These are phyloP conservation scores for Monomorium pharaonis DNA, from an alignment of 1,140 invertebrate species.

Conservation along the genomic window DNA sequence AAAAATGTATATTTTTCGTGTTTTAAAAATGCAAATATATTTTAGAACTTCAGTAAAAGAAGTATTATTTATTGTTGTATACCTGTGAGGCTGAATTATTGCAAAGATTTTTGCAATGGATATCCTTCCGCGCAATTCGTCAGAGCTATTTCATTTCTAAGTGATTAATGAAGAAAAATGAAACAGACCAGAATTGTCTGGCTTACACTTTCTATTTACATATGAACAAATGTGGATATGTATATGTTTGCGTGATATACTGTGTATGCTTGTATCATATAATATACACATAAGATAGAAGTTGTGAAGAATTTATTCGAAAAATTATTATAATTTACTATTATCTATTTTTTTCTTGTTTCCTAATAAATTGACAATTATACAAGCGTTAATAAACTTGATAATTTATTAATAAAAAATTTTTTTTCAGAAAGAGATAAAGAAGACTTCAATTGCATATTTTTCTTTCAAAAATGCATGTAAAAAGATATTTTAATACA, in stretches of 20 bases:
- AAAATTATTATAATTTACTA: background rate
- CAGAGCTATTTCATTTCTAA: background rate
- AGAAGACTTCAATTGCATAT: background rate
- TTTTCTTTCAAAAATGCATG: background rate
- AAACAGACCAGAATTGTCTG: background rate
- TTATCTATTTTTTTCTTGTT: background rate
- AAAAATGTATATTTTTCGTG: background rate
- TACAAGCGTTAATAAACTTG: background rate
- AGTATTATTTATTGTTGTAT: slow-evolving; percentile 3
- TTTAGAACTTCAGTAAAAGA: background rate
- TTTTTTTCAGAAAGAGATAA: background rate
- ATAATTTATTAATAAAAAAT: no score
- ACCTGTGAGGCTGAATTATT: background rate
- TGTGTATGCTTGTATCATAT: background rate
- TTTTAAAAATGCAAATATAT: background rate
- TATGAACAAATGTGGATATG: background rate
- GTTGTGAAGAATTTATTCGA: background rate
- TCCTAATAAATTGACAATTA: background rate
- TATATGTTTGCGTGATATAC: background rate
- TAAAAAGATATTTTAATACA: background rate
- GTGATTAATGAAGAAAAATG: background rate
- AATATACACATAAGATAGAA: background rate
- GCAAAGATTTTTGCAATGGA: background rate
- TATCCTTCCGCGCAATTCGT: background rate
- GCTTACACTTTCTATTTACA: background rate